Base-by-base conservation (phyloP, 2,113 vertebrate species). In the Planiliza haematocheilus region DNA sequence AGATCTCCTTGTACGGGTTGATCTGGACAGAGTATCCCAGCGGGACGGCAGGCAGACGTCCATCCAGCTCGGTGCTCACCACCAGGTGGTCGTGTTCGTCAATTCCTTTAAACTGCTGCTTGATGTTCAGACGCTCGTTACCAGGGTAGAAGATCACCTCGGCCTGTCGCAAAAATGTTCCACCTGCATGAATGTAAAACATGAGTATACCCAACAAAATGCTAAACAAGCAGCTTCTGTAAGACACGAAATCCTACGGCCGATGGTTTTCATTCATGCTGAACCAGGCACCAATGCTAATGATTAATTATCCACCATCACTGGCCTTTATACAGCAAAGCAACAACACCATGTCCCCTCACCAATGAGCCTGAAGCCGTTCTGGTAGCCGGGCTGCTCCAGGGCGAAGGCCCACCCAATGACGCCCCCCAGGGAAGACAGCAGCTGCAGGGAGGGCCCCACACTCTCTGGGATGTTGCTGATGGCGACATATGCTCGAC, bases 351-450 rank as follows among this genome's bases (percentile, higher is more conserved):
- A 7, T 4, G 1, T 48, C 3, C 1, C 0, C 41, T 94, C 91
- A 98, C 97, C 97, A 0, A 96, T 94, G 77, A 96, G 63, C 43
- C 96, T 96, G 91, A 99, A 99, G 69, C 97, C 97, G 14, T 98
- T 98, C 77, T 94, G 89, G 82, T 93, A 95, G 53, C 93, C 94
- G 0, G 96, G 94, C 46, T 97, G 96, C 74, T 98, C 95, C 85
- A 98, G 93, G 0, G 97, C 96, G 56, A 98, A 99, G 93, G 97
- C 97, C 97, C 97, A 99, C 48, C 97, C 97, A 30, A 99, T 97
- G 88, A 96, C 75, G 8, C 95, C 97, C 1, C 96, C 97, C 2
- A 98, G 74, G 0, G 96, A 94, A 6, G 95, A 92, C 70, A 99
- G 94, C 2, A 95, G 95, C 37, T 95, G 93, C 59, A 99, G 88